These are phyloP conservation scores for Capromys pilorides DNA, from an alignment of 2,797 vertebrate genomes.

Conservation along the genomic window DNA sequence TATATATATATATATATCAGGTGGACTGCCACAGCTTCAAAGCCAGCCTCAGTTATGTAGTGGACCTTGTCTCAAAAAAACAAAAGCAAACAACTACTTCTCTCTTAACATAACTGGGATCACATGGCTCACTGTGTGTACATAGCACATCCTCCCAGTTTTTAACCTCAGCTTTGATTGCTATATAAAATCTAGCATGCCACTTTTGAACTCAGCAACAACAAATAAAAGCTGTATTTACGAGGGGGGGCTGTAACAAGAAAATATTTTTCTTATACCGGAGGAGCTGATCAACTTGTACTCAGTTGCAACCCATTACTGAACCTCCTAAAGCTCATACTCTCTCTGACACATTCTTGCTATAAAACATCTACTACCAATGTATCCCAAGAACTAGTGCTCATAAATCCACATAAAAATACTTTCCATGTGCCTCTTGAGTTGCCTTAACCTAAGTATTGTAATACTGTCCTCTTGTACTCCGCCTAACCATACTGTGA, in stretches of 20 bases:
- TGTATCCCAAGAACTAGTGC: conserved; percentile 3
- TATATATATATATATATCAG: no score
- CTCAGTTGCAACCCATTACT: not conserved
- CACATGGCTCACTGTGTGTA: not conserved
- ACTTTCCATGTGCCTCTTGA: not conserved
- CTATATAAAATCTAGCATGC: conserved; percentile 36
- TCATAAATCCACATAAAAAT: conserved; percentile 10
- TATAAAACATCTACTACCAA: not conserved
- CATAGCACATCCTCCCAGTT: not conserved
- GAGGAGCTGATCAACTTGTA: not conserved
- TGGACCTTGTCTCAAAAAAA: not conserved
- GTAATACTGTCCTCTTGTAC: conserved; percentile 1
- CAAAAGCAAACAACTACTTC: not conserved
- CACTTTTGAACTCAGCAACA: not conserved
- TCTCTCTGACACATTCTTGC: conserved; percentile 1
- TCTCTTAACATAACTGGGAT: conserved; percentile 8
- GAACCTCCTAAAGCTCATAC: not conserved
- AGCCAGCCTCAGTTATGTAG: not conserved
- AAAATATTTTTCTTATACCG: conserved; percentile 23
- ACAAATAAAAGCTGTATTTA: not conserved
- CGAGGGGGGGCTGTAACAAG: not conserved
- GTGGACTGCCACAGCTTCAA: not conserved
- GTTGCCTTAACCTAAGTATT: conserved; percentile 11
- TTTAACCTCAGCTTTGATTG: conserved; percentile 28
- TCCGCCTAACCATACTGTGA: not conserved